Evolutionary conservation across 2,888 invertebrate genomes (phyloP).

Genomic region (Aethes cnicana): DNA sequence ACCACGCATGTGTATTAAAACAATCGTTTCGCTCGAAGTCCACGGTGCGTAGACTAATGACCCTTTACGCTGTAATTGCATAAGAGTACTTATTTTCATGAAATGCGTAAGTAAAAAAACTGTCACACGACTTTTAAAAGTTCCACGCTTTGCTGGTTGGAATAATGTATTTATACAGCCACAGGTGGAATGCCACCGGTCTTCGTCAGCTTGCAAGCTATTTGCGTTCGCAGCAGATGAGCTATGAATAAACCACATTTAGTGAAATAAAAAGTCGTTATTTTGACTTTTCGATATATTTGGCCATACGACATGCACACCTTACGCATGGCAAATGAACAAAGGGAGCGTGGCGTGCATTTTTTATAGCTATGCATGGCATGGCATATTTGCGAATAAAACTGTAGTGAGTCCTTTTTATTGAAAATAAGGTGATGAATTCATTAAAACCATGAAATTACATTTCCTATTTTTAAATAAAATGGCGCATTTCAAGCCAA

Average conservation of each 20-base stretch:
- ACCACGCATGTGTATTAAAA: no score
- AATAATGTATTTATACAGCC: constrained; percentile 41
- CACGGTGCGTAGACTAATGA: no score
- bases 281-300: constrained; percentile 19
- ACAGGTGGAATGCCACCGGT: constrained; percentile 54
- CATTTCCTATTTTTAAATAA: no score
- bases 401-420: no score
- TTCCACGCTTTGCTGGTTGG: constrained; percentile 10
- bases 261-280: constrained; percentile 1
- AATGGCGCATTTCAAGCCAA: no score
- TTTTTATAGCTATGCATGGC: no score
- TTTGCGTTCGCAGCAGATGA: constrained; percentile 43
- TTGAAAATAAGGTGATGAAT: no score
- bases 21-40: no score
- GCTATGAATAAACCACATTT: constrained; percentile 38
- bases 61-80: neutral
- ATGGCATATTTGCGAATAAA: no score
- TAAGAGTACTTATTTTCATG: neutral
- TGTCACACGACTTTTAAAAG: constrained; percentile 4
- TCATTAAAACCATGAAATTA: no score
- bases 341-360: neutral
- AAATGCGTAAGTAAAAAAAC: constrained; percentile 4
- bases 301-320: constrained; percentile 16
- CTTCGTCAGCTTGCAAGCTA: constrained; percentile 38
- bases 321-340: neutral